A percentile compares a stretch with the other conserved stretches of the same genome.
phyloP scores from a whole-genome alignment of 2,888 invertebrate genomes.

The Scaptomyza flava region DNA sequence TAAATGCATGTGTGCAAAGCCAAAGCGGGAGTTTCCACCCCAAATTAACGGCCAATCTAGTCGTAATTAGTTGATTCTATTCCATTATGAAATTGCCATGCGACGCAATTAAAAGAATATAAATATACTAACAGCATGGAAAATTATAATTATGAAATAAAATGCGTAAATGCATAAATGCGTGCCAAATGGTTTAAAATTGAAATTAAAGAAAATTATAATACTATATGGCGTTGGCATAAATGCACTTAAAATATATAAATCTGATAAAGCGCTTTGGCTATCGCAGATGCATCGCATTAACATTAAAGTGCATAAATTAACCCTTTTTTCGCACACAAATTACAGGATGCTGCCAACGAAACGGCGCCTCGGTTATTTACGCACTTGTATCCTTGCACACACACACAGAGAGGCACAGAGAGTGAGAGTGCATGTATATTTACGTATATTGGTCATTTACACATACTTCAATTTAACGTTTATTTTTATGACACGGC shows the following conservation, averaged over 20 bases:
- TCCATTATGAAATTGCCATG: constrained; percentile 64
- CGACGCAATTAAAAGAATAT: constrained; percentile 73
- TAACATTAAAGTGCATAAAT: constrained; percentile 76
- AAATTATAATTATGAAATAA: constrained; percentile 61
- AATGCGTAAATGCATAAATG: constrained; percentile 52
- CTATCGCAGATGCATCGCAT: constrained; percentile 68
- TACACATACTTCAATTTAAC: constrained; percentile 53
- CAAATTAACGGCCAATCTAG: constrained; percentile 61
- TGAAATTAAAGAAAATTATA: constrained; percentile 70
- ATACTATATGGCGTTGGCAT: constrained; percentile 31
- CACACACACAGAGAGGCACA: background rate
- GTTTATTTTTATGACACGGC: constrained; percentile 44
- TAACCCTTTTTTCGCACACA: constrained; percentile 50
- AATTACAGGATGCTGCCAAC: constrained; percentile 21
- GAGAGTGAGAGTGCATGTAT: constrained; percentile 1
- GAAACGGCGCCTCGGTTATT: constrained; percentile 11
- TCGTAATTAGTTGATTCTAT: constrained; percentile 68
- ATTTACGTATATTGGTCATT: constrained; percentile 36
- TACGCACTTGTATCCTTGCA: constrained; percentile 15
- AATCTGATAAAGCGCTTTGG: constrained; percentile 67
- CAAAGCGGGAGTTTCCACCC: constrained; percentile 33
- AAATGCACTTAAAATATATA: constrained; percentile 60
- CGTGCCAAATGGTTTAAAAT: constrained; percentile 65
- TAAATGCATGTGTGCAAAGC: background rate
- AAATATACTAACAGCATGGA: constrained; percentile 53